Conservation (phyloP, 2,888 invertebrate species). For the Scaptomyza cyrtandrae region DNA sequence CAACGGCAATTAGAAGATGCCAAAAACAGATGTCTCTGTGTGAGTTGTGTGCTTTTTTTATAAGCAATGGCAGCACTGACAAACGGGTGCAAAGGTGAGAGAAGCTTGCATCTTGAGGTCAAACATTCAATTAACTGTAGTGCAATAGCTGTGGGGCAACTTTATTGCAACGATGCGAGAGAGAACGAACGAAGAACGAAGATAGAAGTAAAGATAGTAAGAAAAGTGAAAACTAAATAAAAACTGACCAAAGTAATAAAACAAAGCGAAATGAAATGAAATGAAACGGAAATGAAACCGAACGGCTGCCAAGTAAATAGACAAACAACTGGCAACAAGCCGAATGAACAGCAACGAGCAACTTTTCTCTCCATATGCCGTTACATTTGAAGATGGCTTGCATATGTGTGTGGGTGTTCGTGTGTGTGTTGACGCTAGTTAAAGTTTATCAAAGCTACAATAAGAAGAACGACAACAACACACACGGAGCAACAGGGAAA, state of each 20-base stretch:
- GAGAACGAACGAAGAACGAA: neutral
- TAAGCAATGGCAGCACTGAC: neutral
- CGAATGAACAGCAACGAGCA: constrained; percentile 42
- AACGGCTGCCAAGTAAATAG: constrained; percentile 79
- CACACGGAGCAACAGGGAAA: constrained; percentile 49
- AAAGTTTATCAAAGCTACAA: constrained; percentile 73
- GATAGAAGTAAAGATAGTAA: neutral
- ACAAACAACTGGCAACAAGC: constrained; percentile 70
- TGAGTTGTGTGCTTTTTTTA: constrained; percentile 16
- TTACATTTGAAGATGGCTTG: constrained; percentile 51
- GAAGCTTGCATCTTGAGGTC: constrained; percentile 54
- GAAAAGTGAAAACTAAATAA: constrained; percentile 58
- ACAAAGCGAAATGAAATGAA: constrained; percentile 71
- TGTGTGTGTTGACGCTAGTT: constrained; percentile 66
- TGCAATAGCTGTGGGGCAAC: constrained; percentile 1
- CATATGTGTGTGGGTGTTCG: constrained; percentile 32
- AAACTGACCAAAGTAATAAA: constrained; percentile 79
- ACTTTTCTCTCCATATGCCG: constrained; percentile 70
- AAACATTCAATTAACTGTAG: constrained; percentile 70
- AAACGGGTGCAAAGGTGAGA: neutral
- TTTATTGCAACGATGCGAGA: constrained; percentile 8
- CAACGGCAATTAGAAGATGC: constrained; percentile 67
- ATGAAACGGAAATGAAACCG: constrained; percentile 80
- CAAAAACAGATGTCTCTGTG: constrained; percentile 48
- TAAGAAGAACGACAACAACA: constrained; percentile 38